phyloP scores from a whole-genome alignment of 2,113 vertebrate genomes.

The Petrocephalus zakoni region DNA sequence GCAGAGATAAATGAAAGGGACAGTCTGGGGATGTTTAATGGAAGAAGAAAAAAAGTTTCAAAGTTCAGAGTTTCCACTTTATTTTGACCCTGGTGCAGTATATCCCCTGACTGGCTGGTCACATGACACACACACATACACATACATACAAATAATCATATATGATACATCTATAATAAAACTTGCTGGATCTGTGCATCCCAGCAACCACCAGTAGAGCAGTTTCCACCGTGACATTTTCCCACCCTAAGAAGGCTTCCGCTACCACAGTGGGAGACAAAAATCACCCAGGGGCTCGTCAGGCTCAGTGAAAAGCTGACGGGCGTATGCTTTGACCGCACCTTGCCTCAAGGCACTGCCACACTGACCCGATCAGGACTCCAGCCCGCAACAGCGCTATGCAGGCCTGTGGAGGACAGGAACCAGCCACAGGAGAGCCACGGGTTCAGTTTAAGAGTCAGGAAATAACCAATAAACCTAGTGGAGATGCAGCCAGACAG shows the following conservation, averaged over 20 bases:
- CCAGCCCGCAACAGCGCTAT: neutral
- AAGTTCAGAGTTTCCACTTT: neutral
- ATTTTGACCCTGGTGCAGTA: neutral
- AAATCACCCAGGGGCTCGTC: neutral
- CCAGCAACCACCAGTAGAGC: neutral
- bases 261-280: neutral
- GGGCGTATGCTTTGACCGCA: neutral
- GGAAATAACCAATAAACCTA: conserved; percentile 60
- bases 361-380: neutral
- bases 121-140: too few species aligned
- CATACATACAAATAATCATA: too few species aligned
- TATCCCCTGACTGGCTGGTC: neutral
- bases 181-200: too few species aligned
- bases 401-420: neutral
- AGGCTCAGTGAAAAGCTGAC: neutral
- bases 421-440: neutral
- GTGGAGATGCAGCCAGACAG: conserved; percentile 1
- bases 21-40: conserved; percentile 15
- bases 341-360: neutral
- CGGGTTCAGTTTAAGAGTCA: conserved; percentile 49
- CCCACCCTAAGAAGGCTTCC: neutral
- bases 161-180: too few species aligned
- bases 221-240: neutral
- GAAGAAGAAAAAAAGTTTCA: conserved; percentile 10
- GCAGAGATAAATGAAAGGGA: conserved; percentile 48